Conservation (phyloP, 2,113 vertebrate genomes). For the Anhinga rufa region DNA sequence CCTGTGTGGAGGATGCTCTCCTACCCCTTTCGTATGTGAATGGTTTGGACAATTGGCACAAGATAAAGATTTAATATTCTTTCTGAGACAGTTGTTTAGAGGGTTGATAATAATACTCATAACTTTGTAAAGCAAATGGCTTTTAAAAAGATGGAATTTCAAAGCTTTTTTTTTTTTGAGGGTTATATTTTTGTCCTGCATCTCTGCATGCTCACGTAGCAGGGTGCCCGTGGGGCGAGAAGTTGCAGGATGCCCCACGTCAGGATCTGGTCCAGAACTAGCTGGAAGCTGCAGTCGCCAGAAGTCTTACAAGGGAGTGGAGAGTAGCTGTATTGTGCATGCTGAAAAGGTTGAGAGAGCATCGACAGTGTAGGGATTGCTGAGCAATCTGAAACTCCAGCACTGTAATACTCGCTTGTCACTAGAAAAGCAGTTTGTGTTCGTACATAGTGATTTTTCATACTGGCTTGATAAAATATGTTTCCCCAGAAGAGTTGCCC, state of each 20-base stretch:
- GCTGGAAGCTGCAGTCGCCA: not conserved
- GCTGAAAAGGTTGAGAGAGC: not conserved
- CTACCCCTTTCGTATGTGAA: not conserved
- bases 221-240: no score
- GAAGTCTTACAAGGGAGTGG: not conserved
- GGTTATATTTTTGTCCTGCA: not conserved
- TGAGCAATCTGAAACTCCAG: not conserved
- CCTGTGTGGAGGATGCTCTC: not conserved
- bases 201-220: not conserved
- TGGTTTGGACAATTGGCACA: not conserved
- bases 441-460: not conserved
- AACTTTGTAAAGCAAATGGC: not conserved
- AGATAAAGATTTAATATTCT: not conserved
- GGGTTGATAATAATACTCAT: not conserved
- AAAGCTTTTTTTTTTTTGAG: not conserved
- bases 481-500: not conserved
- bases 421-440: not conserved
- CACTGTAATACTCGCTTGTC: not conserved
- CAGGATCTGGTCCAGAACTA: not conserved
- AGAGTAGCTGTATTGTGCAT: rapidly evolving
- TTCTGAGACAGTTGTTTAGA: not conserved
- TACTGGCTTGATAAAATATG: not conserved
- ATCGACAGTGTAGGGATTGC: not conserved
- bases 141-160: not conserved
- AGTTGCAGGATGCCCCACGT: rapidly evolving